Evolutionary conservation across 1,140 invertebrate species (phyloP).

Genomic region (Drosophila fuyamai): DNA sequence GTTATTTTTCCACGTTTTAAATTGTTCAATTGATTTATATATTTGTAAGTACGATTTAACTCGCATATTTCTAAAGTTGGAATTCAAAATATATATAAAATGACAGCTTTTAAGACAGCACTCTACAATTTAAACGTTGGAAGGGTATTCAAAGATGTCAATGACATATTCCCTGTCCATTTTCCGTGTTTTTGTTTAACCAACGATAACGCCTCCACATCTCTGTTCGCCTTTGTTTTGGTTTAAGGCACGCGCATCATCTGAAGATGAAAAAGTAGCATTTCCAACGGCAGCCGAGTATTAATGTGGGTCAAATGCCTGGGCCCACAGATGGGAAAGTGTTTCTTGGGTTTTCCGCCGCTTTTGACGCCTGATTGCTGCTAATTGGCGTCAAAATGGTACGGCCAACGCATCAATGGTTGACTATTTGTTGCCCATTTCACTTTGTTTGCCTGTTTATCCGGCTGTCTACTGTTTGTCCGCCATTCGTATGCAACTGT

Average conservation of each 20-base stretch:
- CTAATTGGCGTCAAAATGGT: conserved; percentile 77
- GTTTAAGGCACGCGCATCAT: conserved; percentile 47
- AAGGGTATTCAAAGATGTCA: neutral
- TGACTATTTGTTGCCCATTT: conserved; percentile 47
- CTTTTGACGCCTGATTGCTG: conserved; percentile 76
- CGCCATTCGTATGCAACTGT: conserved; percentile 77
- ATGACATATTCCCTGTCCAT: neutral
- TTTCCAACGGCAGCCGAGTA: conserved; percentile 38
- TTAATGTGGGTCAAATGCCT: conserved; percentile 67
- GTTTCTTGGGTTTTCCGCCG: conserved; percentile 62
- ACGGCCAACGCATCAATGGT: conserved; percentile 48
- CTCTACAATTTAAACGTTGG: too few species aligned
- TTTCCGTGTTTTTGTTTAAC: conserved; percentile 25
- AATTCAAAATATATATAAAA: too few species aligned
- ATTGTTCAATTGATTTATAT: too few species aligned
- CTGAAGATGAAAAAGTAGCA: conserved; percentile 27
- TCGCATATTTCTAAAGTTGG: too few species aligned
- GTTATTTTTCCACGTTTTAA: too few species aligned
- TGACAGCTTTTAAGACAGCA: too few species aligned
- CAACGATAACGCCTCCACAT: conserved; percentile 44
- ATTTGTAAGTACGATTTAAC: too few species aligned
- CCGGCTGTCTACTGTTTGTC: conserved; percentile 26
- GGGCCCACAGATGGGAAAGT: conserved; percentile 65
- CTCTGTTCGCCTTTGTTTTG: conserved; percentile 51
- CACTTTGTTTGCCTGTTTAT: conserved; percentile 59